Percentiles rank a stretch among this genome's conserved stretches.
These are phyloP conservation scores for Mya arenaria DNA, from an alignment of 1,140 invertebrate species.

Conservation along the genomic window DNA sequence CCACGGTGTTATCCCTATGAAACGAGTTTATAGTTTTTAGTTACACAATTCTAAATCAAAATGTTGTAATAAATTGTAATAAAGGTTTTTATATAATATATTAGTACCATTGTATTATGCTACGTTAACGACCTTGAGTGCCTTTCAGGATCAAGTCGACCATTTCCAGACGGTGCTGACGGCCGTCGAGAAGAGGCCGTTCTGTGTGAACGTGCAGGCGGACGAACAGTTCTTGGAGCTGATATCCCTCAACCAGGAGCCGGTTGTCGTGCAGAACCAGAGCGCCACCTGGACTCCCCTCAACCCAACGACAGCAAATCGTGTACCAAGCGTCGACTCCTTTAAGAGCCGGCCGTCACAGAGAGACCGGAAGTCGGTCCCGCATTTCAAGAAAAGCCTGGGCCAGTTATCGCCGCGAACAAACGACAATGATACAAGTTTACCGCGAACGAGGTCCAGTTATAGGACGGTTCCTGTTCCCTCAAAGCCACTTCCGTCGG, in stretches of 20 bases:
- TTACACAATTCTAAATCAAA: too few species aligned
- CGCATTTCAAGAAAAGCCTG: background rate
- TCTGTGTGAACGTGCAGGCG: constrained; percentile 41
- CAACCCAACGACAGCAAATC: constrained; percentile 25
- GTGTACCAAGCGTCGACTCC: background rate
- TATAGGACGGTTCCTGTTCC: constrained; percentile 16
- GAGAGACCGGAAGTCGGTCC: background rate
- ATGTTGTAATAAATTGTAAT: too few species aligned
- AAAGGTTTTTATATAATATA: too few species aligned
- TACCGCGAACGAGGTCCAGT: constrained; percentile 27
- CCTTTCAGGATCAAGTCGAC: constrained; percentile 39
- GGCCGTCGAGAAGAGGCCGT: constrained; percentile 47
- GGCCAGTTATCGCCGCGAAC: constrained; percentile 16
- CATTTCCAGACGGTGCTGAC: constrained; percentile 41
- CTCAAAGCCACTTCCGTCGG: background rate
- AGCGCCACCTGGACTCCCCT: constrained; percentile 48
- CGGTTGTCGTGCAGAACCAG: constrained; percentile 39
- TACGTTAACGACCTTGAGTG: too few species aligned
- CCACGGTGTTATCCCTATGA: too few species aligned
- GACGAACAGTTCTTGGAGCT: constrained; percentile 35
- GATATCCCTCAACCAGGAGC: constrained; percentile 31
- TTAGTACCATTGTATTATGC: too few species aligned
- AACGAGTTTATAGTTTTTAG: too few species aligned
- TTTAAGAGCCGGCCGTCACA: background rate
- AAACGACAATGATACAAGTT: constrained; percentile 22